phyloP scores from a whole-genome alignment of 2,888 invertebrate genomes.

The Marasmarcha lunaedactyla region DNA sequence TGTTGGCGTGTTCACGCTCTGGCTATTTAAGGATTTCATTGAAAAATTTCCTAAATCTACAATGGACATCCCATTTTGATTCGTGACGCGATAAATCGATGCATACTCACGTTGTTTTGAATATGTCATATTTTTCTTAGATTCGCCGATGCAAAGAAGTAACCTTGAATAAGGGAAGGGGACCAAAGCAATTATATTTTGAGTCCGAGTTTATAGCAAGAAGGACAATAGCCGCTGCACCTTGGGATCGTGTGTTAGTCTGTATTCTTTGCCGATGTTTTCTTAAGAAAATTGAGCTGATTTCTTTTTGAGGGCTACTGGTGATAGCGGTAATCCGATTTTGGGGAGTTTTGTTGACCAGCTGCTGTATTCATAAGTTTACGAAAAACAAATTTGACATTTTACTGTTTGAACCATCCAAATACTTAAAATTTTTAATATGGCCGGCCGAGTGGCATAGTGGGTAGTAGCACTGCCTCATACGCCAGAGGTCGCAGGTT shows the following conservation, averaged over 20 bases:
- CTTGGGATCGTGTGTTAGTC: conserved; percentile 49
- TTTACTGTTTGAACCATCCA: too few relatives aligned
- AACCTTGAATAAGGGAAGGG: conserved; percentile 38
- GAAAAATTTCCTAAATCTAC: conserved; percentile 24
- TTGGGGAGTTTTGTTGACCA: too few relatives aligned
- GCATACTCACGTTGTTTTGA: conserved; percentile 65
- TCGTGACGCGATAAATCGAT: conserved; percentile 52
- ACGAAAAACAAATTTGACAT: too few relatives aligned
- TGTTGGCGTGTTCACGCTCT: conserved; percentile 49
- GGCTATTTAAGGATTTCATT: conserved; percentile 49
- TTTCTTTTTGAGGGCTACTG: neutral
- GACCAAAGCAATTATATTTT: conserved; percentile 63
- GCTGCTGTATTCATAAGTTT: too few relatives aligned
- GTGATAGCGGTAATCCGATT: neutral
- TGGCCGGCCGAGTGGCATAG: too few relatives aligned
- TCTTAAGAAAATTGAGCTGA: conserved; percentile 9
- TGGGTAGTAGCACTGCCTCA: too few relatives aligned
- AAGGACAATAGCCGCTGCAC: conserved; percentile 44
- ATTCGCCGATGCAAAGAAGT: neutral
- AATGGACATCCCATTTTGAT: conserved; percentile 40
- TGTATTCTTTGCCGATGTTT: conserved; percentile 36
- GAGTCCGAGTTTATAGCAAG: conserved; percentile 38
- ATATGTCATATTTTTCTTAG: conserved; percentile 46
- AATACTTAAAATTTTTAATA: too few relatives aligned
- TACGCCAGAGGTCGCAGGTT: too few relatives aligned